A percentile compares a stretch with the other conserved stretches of the same genome.
phyloP scores from a whole-genome alignment of 2,113 vertebrate species.

The Datnioides undecimradiatus region DNA sequence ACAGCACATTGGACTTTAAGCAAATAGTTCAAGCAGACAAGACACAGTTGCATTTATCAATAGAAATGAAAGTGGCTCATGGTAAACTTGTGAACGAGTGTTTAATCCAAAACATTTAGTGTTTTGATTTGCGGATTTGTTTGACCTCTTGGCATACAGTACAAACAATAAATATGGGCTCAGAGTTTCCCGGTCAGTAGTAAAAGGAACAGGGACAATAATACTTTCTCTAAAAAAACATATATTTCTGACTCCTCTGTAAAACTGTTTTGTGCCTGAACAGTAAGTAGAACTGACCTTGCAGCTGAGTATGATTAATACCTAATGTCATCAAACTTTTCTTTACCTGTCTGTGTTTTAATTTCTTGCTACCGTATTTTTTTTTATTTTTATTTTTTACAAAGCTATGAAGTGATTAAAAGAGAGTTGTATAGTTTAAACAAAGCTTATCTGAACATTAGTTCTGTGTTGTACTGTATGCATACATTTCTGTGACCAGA shows the following conservation, averaged over 20 bases:
- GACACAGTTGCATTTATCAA: slow-evolving; percentile 15
- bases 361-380: not conserved
- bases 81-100: slow-evolving; percentile 1
- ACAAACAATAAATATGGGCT: not conserved
- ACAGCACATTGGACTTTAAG: slow-evolving; percentile 62
- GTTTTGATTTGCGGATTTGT: not conserved
- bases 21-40: slow-evolving; percentile 47
- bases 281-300: too few relatives aligned
- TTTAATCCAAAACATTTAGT: not conserved
- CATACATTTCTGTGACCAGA: not conserved
- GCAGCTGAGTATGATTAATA: too few relatives aligned
- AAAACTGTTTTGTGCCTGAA: too few relatives aligned
- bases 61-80: slow-evolving; percentile 3
- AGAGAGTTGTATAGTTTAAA: not conserved
- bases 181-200: too few relatives aligned
- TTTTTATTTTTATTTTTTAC: not conserved
- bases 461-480: not conserved
- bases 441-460: not conserved
- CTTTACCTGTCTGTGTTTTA: not conserved
- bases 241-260: too few relatives aligned
- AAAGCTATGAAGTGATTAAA: not conserved
- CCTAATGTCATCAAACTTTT: not conserved
- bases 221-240: too few relatives aligned
- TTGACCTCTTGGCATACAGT: not conserved
- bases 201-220: not conserved